A percentile compares a stretch with the other conserved stretches of the same genome.
Evolutionary conservation across 2,113 vertebrate species (phyloP).

Genomic region (Aspidoscelis tigris): DNA sequence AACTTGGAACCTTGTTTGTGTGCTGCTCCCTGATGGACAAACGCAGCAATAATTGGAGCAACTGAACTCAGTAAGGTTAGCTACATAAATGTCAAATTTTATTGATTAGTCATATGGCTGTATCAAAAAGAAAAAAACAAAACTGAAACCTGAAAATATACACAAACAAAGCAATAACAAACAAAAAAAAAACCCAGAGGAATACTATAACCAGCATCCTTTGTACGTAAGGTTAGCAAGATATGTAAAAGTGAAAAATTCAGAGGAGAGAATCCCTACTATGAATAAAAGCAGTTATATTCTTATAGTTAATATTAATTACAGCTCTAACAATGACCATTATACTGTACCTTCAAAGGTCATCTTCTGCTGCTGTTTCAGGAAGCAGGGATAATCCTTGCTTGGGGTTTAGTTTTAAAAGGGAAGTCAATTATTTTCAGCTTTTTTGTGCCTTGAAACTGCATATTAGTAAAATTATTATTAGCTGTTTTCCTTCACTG

Average conservation of each 20-base stretch:
- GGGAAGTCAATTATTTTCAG: not conserved
- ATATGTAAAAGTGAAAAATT: not conserved
- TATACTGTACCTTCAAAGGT: not conserved
- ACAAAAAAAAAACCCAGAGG: too few species aligned
- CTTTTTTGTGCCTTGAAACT: accelerated
- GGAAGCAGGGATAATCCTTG: not conserved
- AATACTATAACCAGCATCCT: too few species aligned
- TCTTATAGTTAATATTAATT: not conserved
- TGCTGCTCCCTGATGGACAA: not conserved
- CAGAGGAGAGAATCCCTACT: not conserved
- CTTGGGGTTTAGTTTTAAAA: not conserved
- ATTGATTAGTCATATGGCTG: too few species aligned
- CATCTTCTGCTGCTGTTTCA: not conserved
- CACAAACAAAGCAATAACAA: too few species aligned
- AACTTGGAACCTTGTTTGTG: not conserved
- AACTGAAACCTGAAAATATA: too few species aligned
- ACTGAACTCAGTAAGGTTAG: not conserved
- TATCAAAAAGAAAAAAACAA: too few species aligned
- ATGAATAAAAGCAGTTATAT: not conserved
- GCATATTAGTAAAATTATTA: accelerated
- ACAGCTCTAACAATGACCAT: not conserved
- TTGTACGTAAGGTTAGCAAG: too few species aligned
- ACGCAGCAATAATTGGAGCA: conserved; percentile 3
- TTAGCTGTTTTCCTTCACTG: not conserved
- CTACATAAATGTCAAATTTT: too few species aligned